Conservation (phyloP, 2,113 vertebrate genomes). For the Phyllostomus discolor region DNA sequence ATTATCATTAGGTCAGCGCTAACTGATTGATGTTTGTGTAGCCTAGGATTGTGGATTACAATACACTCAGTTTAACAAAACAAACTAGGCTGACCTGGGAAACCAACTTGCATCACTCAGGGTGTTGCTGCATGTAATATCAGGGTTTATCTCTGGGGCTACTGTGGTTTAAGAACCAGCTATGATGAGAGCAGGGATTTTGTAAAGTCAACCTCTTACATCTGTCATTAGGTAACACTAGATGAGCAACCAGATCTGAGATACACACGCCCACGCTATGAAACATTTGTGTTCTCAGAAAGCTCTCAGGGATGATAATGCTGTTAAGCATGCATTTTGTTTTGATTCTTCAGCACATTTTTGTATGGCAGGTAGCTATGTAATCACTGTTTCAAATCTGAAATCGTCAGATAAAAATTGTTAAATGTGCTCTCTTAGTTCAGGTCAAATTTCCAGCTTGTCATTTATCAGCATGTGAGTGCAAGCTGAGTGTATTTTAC, state of each 20-base stretch:
- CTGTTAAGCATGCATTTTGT: background rate
- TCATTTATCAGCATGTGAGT: background rate
- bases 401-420: background rate
- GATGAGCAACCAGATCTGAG: background rate
- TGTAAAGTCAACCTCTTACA: background rate
- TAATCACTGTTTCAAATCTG: background rate
- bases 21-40: conserved; percentile 73
- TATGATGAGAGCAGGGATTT: background rate
- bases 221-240: background rate
- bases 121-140: background rate
- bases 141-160: background rate
- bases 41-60: conserved; percentile 49
- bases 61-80: conserved; percentile 25
- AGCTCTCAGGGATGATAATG: background rate
- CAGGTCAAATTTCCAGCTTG: background rate
- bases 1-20: conserved; percentile 70
- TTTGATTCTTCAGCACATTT: background rate
- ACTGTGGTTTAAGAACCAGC: background rate
- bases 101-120: background rate
- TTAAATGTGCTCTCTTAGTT: background rate
- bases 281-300: background rate
- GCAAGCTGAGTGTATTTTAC: background rate
- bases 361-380: background rate
- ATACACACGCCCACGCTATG: rapidly evolving
- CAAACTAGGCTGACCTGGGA: background rate